phyloP scores from a whole-genome alignment of 2,888 invertebrate genomes.

The Rhabditoides inermis region DNA sequence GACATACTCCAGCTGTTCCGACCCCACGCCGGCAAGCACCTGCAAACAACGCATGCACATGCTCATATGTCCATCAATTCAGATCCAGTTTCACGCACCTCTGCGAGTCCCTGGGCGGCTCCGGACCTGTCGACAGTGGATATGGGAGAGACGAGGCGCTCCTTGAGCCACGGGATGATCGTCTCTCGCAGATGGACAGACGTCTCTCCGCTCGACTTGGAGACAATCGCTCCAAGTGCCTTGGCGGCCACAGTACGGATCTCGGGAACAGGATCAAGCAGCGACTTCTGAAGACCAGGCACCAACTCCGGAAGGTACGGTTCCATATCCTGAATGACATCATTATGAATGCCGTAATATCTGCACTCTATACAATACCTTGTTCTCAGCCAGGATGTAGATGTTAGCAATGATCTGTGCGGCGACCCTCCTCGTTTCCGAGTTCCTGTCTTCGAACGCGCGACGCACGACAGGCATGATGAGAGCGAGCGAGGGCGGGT shows the following conservation, averaged over 20 bases:
- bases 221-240: constrained; percentile 58
- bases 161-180: constrained; percentile 94
- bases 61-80: neutral
- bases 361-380: constrained; percentile 55
- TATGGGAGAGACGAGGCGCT: constrained; percentile 80
- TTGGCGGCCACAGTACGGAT: constrained; percentile 83
- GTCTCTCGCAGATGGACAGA: constrained; percentile 83
- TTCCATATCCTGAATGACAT: constrained; percentile 66
- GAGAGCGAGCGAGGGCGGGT: constrained; percentile 91
- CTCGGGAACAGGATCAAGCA: constrained; percentile 95
- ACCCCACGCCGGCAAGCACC: constrained; percentile 89
- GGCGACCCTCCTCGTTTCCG: constrained; percentile 96
- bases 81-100: constrained; percentile 8
- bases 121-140: constrained; percentile 89
- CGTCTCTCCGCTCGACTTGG: constrained; percentile 29
- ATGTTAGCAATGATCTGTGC: constrained; percentile 99
- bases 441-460: constrained; percentile 91
- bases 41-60: constrained; percentile 57
- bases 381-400: constrained; percentile 97
- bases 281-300: constrained; percentile 85
- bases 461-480: constrained; percentile 98
- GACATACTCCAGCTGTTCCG: constrained; percentile 83
- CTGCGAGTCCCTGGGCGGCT: constrained; percentile 70
- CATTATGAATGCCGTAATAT: neutral
- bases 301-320: constrained; percentile 92